A percentile compares a stretch with the other conserved stretches of the same genome.
phyloP scores from a whole-genome alignment of 1,140 invertebrate genomes.

The Sycophila sp. region DNA sequence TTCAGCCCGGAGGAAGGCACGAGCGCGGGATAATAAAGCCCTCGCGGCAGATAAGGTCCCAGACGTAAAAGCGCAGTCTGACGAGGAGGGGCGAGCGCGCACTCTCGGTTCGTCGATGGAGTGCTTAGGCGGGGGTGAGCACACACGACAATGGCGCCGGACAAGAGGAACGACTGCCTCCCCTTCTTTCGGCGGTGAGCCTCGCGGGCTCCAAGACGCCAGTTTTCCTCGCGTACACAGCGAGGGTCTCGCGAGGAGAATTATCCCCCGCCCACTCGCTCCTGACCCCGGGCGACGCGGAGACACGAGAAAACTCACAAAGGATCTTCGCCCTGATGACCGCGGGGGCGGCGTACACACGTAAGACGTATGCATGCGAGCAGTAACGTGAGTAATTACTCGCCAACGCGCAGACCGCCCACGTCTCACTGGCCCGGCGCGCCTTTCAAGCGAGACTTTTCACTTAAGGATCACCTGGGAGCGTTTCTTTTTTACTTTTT shows the following conservation, averaged over 20 bases:
- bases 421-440: no score
- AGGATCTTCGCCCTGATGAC: not conserved
- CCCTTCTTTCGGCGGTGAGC: not conserved
- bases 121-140: not conserved
- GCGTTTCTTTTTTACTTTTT: not conserved
- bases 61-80: slow-evolving; percentile 4
- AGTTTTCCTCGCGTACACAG: not conserved
- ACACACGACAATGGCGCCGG: not conserved
- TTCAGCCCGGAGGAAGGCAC: not conserved
- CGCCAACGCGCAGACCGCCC: not conserved
- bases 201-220: not conserved
- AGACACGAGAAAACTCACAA: not conserved
- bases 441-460: no score
- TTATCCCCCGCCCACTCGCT: not conserved
- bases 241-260: not conserved
- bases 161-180: not conserved
- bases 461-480: no score
- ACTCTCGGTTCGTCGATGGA: no score
- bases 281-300: not conserved
- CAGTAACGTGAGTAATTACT: not conserved
- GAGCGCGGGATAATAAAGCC: not conserved
- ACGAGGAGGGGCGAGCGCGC: not conserved
- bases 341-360: not conserved
- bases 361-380: not conserved
- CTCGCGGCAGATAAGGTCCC: not conserved